A percentile compares a stretch with the other conserved stretches of the same genome.
phyloP scores from a whole-genome alignment of 2,113 vertebrate genomes.

The Sturnira hondurensis region DNA sequence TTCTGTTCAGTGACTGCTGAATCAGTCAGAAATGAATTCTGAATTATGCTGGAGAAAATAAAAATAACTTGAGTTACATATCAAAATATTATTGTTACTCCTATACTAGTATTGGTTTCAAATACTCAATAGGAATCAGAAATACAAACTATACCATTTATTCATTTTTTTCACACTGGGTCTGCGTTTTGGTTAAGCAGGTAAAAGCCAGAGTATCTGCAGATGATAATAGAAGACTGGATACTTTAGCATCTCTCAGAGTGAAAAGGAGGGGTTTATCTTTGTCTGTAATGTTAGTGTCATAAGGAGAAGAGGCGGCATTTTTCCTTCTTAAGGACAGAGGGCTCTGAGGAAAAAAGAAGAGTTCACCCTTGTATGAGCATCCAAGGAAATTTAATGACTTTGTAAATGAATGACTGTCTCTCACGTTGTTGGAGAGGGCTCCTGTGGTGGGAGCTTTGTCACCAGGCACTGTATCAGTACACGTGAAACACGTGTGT shows the following conservation, averaged over 20 bases:
- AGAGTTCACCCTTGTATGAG: neutral
- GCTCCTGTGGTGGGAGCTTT: neutral
- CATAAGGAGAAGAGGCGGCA: neutral
- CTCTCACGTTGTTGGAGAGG: neutral
- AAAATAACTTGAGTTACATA: neutral
- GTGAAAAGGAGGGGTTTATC: neutral
- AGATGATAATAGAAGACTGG: neutral
- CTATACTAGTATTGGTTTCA: neutral
- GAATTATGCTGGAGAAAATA: slow-evolving; percentile 47
- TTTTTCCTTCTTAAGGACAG: neutral
- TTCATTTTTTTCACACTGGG: neutral
- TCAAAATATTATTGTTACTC: neutral
- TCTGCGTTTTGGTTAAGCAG: neutral
- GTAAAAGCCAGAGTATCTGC: neutral
- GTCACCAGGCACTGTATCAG: neutral
- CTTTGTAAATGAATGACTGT: neutral
- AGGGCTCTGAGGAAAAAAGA: neutral
- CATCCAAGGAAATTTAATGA: neutral
- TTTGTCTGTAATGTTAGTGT: slow-evolving; percentile 1
- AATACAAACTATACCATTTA: neutral
- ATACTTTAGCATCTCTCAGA: neutral
- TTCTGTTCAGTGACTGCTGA: slow-evolving; percentile 36
- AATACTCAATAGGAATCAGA: neutral
- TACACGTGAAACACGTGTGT: rapidly evolving
- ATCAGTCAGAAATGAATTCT: slow-evolving; percentile 45